Conservation (phyloP, 2,888 invertebrate species). For the Platerodrilus igneus region DNA sequence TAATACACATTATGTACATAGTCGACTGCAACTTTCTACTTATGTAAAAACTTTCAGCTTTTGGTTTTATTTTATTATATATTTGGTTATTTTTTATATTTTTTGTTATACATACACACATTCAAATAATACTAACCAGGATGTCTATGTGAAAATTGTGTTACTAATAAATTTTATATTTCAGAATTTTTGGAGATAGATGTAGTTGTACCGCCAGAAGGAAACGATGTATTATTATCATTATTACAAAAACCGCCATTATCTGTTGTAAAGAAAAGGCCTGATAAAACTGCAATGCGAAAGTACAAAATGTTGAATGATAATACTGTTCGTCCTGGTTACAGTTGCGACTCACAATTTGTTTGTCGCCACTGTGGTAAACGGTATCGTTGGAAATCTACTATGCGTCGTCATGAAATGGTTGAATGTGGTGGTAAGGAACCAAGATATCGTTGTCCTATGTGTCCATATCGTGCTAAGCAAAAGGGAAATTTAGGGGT, state of each 20-base stretch:
- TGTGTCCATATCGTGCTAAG: slow-evolving; percentile 76
- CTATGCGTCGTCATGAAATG: slow-evolving; percentile 77
- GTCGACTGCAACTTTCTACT: no score
- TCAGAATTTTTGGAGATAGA: slow-evolving; percentile 43
- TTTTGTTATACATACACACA: background rate
- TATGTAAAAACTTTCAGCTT: background rate
- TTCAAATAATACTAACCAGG: background rate
- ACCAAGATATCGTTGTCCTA: slow-evolving; percentile 76
- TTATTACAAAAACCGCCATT: slow-evolving; percentile 23
- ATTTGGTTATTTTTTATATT: background rate
- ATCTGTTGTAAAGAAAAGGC: slow-evolving; percentile 19
- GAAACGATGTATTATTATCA: slow-evolving; percentile 26
- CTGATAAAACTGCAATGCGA: slow-evolving; percentile 44
- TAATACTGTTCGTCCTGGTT: slow-evolving; percentile 33
- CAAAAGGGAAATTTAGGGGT: slow-evolving; percentile 79
- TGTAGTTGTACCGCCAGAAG: slow-evolving; percentile 38
- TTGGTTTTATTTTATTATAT: background rate
- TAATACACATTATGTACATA: no score
- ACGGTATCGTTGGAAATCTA: slow-evolving; percentile 82
- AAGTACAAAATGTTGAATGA: slow-evolving; percentile 27
- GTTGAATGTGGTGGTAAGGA: slow-evolving; percentile 79
- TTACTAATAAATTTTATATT: slow-evolving; percentile 20
- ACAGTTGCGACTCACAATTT: slow-evolving; percentile 55
- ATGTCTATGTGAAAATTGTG: background rate
- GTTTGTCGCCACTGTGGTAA: slow-evolving; percentile 78